Evolutionary conservation across 1,140 invertebrate genomes (phyloP), one percentile per base, ranked within the genome.

Genomic region (Caenorhabditis brenneri): DNA sequence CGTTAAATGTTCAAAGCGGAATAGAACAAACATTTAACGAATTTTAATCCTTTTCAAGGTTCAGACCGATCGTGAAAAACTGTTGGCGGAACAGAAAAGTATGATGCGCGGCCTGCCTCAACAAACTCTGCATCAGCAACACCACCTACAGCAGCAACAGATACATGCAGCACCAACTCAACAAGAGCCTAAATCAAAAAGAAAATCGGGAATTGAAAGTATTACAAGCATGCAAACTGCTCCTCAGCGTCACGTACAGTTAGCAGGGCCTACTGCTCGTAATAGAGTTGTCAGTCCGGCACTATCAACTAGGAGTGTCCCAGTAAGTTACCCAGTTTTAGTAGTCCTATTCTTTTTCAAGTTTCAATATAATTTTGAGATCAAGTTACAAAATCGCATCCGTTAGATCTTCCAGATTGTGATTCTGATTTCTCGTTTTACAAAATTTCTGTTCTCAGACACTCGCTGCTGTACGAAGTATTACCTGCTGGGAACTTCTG

Each of bases 181-280:
- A 74, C 65, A 31, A 46, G 65, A 74, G n/a, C 29, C 16, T 12
- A 74, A 46, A 42, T 42, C 65, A 5, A 74, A 74, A 12, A 5
- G 65, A 42, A 74, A 74, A 19, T 74, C 65, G 10, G 65, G 65
- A 74, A 74, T 74, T n/a, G 65, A 74, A 24, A 74, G 65, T 31
- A 74, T 74, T n/a, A 74, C 65, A 42, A 74, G 65, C n/a, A 74
- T 74, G 65, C 65, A 74, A 31, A n/a, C 27, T 27, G 65, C 65
- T 22, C 65, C 65, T 16, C 65, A 74, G 12, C 16, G 65, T 7
- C 65, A 74, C 16, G 22, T 65, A 7, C 58, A 33, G 24, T 42
- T 74, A n/a, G n/a, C 65, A 36, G 36, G 36, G 22, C 10, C 65
- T 46, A 42, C 65, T 27, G 3, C 65, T n/a, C 65, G 65, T 36